Base-by-base conservation (phyloP, 2,888 invertebrate genomes). In the Lamproptera curius region DNA sequence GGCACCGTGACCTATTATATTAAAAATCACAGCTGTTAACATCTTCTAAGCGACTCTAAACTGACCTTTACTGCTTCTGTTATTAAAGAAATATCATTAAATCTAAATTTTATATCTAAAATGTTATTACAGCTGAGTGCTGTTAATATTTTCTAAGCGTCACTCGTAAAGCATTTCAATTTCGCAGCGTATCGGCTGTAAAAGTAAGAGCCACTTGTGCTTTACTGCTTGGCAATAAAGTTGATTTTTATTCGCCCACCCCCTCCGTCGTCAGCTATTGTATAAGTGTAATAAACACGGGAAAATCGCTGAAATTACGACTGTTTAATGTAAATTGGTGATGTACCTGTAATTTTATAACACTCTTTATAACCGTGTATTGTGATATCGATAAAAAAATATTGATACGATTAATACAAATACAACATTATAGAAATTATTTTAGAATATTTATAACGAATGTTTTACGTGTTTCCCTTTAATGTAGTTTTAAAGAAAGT, bases 141-240 rank as follows among this genome's bases (percentile, higher is more conserved):
- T 28, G n/a, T 16, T 26, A 28, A 31, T 38, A 37, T 35, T 46
- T 40, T 46, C 31, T 43, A 50, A 46, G 36, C 51, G 38, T 40
- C 49, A 33, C 47, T 46, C 45, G 40, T 46, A 51, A 50, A 55
- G 54, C 43, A 31, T 52, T 51, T 48, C 52, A 51, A 53, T 67
- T 62, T 55, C 51, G 54, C 42, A 50, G 41, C 48, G 46, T 58
- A 63, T 62, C 54, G 60, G 53, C 62, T 57, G 56, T 72, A 67
- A 74, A 75, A 64, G 50, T 74, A 63, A 76, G 59, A 50, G 70
- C 63, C 67, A 67, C 67, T 76, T 70, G 56, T 58, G 59, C 64
- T 73, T 75, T 74, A 72, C 51, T 56, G 53, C 52, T 46, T 46
- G 38, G 67, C 50, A 52, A 67, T 77, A 76, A 77, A 76, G 70